Percentiles rank a stretch among this genome's conserved stretches.
These are phyloP conservation scores for Entomyzon cyanotis DNA, from an alignment of 2,113 vertebrate genomes.

Conservation along the genomic window DNA sequence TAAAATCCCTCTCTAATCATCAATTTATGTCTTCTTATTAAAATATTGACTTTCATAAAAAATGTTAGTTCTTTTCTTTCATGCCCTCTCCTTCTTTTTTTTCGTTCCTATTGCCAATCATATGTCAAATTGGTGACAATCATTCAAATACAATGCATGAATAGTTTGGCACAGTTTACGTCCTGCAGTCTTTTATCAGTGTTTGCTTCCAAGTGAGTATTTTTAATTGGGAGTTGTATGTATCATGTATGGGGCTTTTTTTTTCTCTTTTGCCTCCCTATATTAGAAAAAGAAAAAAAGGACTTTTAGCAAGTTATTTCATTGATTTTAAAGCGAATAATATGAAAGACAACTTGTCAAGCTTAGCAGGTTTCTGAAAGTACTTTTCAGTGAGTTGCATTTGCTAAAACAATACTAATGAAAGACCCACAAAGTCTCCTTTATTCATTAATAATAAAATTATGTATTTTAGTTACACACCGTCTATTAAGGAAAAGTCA, in stretches of 20 bases:
- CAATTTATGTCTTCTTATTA: neutral
- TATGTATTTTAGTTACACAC: neutral
- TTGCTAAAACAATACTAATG: neutral
- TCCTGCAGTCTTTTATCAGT: neutral
- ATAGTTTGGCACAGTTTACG: neutral
- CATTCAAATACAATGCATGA: neutral
- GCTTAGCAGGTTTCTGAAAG: neutral
- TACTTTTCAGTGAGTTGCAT: neutral
- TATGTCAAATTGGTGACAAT: neutral
- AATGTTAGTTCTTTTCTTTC: neutral
- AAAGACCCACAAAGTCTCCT: neutral
- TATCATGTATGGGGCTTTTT: neutral
- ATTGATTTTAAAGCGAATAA: neutral
- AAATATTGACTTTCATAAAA: neutral
- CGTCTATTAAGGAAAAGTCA: neutral
- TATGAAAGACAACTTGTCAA: neutral
- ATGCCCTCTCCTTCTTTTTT: neutral
- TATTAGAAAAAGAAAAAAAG: neutral
- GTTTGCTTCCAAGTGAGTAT: neutral
- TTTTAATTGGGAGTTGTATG: neutral
- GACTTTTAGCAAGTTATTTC: neutral
- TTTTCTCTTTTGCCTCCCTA: accelerated
- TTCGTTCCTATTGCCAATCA: neutral
- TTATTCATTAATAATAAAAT: neutral
- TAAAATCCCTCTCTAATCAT: neutral